phyloP scores from a whole-genome alignment of 2,797 vertebrate genomes.

The Semotilus atromaculatus region DNA sequence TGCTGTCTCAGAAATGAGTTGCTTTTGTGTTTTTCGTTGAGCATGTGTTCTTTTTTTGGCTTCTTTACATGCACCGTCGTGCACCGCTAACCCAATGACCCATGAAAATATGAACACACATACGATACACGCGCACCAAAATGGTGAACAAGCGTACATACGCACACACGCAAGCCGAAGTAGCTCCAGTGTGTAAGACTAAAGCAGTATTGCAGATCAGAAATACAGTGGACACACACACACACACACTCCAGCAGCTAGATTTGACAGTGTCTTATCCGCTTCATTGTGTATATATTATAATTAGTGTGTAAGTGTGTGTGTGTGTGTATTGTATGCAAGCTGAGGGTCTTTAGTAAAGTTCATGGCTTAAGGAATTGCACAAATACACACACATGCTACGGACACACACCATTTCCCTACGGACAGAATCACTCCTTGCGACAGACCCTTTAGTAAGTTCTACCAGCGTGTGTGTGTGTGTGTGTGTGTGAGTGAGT shows the following conservation, averaged over 20 bases:
- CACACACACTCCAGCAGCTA: conserved; percentile 65
- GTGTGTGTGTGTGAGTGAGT: conserved; percentile 42
- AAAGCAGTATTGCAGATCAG: conserved; percentile 50
- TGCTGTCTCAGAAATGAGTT: conserved; percentile 58
- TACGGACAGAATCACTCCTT: conserved; percentile 74
- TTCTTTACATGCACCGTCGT: conserved; percentile 72
- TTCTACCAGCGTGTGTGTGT: conserved; percentile 65
- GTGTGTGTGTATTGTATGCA: conserved; percentile 67
- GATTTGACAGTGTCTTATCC: conserved; percentile 61
- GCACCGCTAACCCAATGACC: conserved; percentile 51
- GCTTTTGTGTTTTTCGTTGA: conserved; percentile 35
- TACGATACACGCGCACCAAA: conserved; percentile 57
- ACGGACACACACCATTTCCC: conserved; percentile 73
- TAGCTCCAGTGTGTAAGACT: conserved; percentile 53
- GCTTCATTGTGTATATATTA: conserved; percentile 61
- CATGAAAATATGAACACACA: conserved; percentile 47
- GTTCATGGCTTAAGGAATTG: conserved; percentile 77
- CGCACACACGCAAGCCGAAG: conserved; percentile 37
- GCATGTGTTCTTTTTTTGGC: conserved; percentile 61
- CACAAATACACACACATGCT: conserved; percentile 77
- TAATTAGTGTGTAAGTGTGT: conserved; percentile 56
- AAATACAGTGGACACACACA: conserved; percentile 55
- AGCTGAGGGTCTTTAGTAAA: conserved; percentile 64
- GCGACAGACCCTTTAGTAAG: conserved; percentile 38
- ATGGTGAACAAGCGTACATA: conserved; percentile 51